Conservation (phyloP, 2,888 invertebrate genomes). For the Tupiocoris notatus region DNA sequence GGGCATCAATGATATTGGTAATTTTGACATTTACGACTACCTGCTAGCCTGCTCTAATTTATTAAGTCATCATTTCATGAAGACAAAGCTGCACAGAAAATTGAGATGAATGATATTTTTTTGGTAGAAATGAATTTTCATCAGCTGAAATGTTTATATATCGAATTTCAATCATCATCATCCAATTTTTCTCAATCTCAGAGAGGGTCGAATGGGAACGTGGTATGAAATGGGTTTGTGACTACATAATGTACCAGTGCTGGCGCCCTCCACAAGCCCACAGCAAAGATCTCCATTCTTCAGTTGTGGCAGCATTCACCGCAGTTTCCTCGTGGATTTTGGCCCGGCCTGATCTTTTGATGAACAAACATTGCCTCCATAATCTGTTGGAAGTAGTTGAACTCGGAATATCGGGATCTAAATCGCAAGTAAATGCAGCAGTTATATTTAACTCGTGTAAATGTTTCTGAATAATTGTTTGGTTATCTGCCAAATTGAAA, state of each 20-base stretch:
- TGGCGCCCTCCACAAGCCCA: slow-evolving; percentile 90
- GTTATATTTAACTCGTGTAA: not conserved
- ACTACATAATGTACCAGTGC: slow-evolving; percentile 95
- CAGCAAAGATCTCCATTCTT: slow-evolving; percentile 82
- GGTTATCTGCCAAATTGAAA: too few species aligned
- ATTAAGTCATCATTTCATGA: too few species aligned
- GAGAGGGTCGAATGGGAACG: slow-evolving; percentile 73
- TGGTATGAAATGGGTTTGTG: slow-evolving; percentile 96
- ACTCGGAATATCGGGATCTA: slow-evolving; percentile 93
- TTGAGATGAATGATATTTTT: too few species aligned
- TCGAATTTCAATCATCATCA: too few species aligned
- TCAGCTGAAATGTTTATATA: too few species aligned
- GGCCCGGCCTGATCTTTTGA: slow-evolving; percentile 83
- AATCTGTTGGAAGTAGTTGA: slow-evolving; percentile 96
- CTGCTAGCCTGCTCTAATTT: not conserved
- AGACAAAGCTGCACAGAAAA: too few species aligned
- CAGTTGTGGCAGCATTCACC: slow-evolving; percentile 88
- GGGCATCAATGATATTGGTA: slow-evolving; percentile 86
- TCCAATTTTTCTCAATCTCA: too few species aligned
- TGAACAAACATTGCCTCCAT: slow-evolving; percentile 88
- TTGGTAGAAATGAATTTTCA: too few species aligned
- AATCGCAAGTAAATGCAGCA: slow-evolving; percentile 59
- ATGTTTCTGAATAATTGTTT: too few species aligned
- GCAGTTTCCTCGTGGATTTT: slow-evolving; percentile 90
- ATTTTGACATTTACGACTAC: slow-evolving; percentile 45